phyloP scores from a whole-genome alignment of 1,140 invertebrate species.

The Drosophila ercepeae region DNA sequence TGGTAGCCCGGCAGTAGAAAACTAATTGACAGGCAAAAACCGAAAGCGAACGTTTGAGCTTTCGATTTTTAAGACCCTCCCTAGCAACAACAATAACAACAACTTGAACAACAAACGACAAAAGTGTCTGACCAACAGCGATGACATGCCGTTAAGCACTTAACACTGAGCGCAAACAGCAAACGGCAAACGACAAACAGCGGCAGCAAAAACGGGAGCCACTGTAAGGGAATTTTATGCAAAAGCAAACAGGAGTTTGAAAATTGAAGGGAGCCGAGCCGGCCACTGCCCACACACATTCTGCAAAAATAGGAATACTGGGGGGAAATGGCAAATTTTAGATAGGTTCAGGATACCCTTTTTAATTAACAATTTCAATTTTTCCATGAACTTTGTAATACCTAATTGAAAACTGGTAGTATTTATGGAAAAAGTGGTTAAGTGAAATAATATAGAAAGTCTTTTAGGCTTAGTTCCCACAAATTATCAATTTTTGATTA shows the following conservation, averaged over 20 bases:
- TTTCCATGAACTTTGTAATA: no score
- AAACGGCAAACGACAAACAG: constrained; percentile 50
- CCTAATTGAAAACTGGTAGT: no score
- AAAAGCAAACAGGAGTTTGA: constrained; percentile 39
- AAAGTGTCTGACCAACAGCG: constrained; percentile 50
- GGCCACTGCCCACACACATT: constrained; percentile 5
- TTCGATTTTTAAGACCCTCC: constrained; percentile 62
- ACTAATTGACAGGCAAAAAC: constrained; percentile 68
- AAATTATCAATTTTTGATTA: no score
- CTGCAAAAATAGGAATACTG: background rate
- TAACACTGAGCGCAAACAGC: constrained; percentile 70
- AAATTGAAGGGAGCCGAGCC: constrained; percentile 32
- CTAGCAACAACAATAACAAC: constrained; percentile 1
- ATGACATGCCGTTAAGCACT: constrained; percentile 72
- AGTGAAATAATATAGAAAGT: no score
- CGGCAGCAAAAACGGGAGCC: constrained; percentile 4
- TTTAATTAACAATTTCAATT: background rate
- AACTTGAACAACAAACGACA: background rate
- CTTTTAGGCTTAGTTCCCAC: no score
- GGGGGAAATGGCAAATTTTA: background rate
- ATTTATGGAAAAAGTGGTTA: no score
- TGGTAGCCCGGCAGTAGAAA: constrained; percentile 17
- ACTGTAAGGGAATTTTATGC: constrained; percentile 7
- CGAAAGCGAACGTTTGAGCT: constrained; percentile 52
- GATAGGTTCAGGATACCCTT: constrained; percentile 5